These are phyloP conservation scores for Salminus brasiliensis DNA, from an alignment of 2,113 vertebrate genomes.

Conservation along the genomic window DNA sequence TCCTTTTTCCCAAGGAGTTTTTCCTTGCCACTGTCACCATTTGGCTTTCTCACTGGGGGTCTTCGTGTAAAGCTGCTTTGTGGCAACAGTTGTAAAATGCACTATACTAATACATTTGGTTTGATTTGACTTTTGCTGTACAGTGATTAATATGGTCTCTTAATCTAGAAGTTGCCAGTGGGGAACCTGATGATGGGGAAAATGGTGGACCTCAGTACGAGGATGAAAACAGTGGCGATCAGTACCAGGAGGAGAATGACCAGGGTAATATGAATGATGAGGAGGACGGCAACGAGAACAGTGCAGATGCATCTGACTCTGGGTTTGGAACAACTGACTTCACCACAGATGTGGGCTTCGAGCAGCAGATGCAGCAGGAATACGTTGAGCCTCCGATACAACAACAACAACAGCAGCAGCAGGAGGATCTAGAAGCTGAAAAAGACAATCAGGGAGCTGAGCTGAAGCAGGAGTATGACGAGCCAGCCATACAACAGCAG, in stretches of 20 bases:
- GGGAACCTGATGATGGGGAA: slow-evolving; percentile 22
- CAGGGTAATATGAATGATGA: neutral
- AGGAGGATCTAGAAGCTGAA: slow-evolving; percentile 55
- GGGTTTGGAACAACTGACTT: slow-evolving; percentile 24
- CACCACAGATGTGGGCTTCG: slow-evolving; percentile 15
- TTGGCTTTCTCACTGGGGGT: too few species aligned
- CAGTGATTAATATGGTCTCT: too few species aligned
- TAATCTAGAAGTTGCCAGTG: slow-evolving; percentile 2
- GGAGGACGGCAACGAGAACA: slow-evolving; percentile 23
- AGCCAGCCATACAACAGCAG: slow-evolving; percentile 10
- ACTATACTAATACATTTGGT: too few species aligned
- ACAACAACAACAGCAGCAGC: slow-evolving; percentile 39
- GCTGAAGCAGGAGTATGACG: slow-evolving; percentile 50
- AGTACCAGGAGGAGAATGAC: slow-evolving; percentile 11
- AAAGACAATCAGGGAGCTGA: slow-evolving; percentile 35
- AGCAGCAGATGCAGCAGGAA: neutral
- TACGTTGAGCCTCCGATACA: slow-evolving; percentile 37
- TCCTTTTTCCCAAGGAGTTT: too few species aligned
- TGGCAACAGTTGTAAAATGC: too few species aligned
- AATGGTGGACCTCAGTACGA: slow-evolving; percentile 17
- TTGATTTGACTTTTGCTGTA: too few species aligned
- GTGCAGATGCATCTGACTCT: neutral
- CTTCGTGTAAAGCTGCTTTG: too few species aligned
- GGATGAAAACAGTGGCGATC: slow-evolving; percentile 28
- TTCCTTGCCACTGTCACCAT: too few species aligned